Evolutionary conservation across 2,113 vertebrate species (phyloP).

Genomic region (Eptatretus burgeri): DNA sequence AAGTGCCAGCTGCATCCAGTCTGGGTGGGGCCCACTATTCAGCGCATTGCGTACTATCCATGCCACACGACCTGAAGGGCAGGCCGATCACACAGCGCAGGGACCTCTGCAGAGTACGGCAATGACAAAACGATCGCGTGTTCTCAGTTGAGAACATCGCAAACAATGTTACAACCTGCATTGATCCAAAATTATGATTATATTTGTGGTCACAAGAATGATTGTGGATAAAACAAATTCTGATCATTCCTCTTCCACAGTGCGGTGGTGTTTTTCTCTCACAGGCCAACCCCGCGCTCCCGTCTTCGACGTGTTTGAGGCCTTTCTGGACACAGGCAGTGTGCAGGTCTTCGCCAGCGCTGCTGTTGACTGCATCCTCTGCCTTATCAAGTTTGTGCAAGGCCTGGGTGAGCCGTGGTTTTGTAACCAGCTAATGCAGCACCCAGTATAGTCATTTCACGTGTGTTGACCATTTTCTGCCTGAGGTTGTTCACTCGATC

Average conservation of each 20-base stretch:
- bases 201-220: neutral
- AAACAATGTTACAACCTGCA: neutral
- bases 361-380: conserved; percentile 93
- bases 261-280: conserved; percentile 9
- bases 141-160: no score
- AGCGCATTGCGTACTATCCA: conserved; percentile 73
- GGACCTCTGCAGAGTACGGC: neutral
- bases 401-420: conserved; percentile 36
- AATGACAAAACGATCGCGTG: neutral
- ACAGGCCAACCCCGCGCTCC: conserved; percentile 68
- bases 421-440: no score
- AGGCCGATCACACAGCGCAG: conserved; percentile 17
- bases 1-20: conserved; percentile 72
- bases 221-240: neutral
- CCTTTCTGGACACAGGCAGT: conserved; percentile 84
- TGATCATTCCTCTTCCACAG: neutral
- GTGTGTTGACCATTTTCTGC: no score
- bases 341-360: conserved; percentile 95
- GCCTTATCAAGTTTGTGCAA: conserved; percentile 98
- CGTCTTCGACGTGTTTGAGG: conserved; percentile 89
- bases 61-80: conserved; percentile 46
- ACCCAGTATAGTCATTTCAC: no score
- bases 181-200: neutral
- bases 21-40: conserved; percentile 77
- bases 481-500: no score